Evolutionary conservation across 2,797 vertebrate species (phyloP).

Genomic region (Myotis daubentonii): DNA sequence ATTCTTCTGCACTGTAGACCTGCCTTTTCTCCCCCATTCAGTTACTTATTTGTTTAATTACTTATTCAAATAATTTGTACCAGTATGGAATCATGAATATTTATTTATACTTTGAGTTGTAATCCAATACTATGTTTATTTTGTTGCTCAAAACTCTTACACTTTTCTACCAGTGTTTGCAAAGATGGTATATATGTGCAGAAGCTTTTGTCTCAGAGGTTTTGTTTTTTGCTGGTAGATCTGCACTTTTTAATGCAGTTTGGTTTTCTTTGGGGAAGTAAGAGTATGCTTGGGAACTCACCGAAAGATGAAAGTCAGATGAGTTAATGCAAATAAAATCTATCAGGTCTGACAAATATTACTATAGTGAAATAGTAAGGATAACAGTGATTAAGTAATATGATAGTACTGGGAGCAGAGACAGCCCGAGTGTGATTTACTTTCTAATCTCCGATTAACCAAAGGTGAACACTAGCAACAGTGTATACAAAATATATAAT

Average conservation of each 20-base stretch:
- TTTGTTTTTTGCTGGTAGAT: neutral
- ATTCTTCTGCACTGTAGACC: neutral
- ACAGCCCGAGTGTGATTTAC: neutral
- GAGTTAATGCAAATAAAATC: neutral
- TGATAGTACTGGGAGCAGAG: neutral
- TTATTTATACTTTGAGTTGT: neutral
- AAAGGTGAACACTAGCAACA: neutral
- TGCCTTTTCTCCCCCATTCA: neutral
- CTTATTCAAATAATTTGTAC: neutral
- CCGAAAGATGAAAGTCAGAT: neutral
- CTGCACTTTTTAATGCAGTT: neutral
- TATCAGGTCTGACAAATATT: neutral
- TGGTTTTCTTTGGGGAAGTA: neutral
- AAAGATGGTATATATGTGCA: neutral
- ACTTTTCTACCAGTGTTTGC: neutral
- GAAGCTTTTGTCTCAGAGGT: neutral
- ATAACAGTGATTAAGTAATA: neutral
- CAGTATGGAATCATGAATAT: neutral
- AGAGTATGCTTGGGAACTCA: neutral
- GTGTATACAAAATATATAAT: neutral
- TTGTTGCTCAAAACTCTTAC: constrained; percentile 19
- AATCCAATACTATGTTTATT: neutral
- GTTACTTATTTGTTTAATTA: neutral
- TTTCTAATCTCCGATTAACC: neutral
- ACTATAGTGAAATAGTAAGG: neutral